Percentiles rank a stretch among this genome's conserved stretches.
Conservation (phyloP, 2,888 invertebrate species). For the Oasisia sp. region DNA sequence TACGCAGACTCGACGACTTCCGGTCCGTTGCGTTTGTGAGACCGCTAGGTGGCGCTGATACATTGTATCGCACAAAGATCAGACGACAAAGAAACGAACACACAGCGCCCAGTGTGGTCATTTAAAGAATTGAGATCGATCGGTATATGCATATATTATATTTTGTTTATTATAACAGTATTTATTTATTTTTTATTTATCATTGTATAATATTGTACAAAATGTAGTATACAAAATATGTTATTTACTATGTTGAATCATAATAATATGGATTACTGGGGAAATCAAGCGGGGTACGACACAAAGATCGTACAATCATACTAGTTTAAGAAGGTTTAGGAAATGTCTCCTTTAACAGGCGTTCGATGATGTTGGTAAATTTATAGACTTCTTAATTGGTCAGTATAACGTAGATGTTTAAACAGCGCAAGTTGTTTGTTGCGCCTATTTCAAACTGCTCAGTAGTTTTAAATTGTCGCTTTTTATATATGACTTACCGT, state of each 20-base stretch:
- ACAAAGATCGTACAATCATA: background rate
- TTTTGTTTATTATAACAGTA: background rate
- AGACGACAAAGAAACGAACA: background rate
- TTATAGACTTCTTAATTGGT: background rate
- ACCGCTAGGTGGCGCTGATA: constrained; percentile 1
- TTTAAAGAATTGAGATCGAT: background rate
- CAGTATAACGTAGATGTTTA: background rate
- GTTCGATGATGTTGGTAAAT: background rate
- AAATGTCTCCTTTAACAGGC: background rate
- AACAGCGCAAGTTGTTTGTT: background rate
- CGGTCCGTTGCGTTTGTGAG: background rate
- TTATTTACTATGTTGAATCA: background rate
- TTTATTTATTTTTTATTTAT: constrained; percentile 12
- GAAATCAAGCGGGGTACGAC: background rate
- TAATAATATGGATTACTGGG: background rate
- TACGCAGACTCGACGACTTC: background rate
- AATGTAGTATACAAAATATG: background rate
- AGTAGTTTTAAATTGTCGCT: background rate
- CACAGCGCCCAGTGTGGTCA: background rate
- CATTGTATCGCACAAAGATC: background rate
- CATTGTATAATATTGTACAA: background rate
- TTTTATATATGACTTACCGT: background rate
- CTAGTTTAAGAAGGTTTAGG: background rate
- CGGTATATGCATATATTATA: background rate
- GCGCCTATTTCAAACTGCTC: background rate